Evolutionary conservation across 2,113 vertebrate species (phyloP), one percentile per base, ranked within the genome.

Genomic region (Mastomys natalensis): DNA sequence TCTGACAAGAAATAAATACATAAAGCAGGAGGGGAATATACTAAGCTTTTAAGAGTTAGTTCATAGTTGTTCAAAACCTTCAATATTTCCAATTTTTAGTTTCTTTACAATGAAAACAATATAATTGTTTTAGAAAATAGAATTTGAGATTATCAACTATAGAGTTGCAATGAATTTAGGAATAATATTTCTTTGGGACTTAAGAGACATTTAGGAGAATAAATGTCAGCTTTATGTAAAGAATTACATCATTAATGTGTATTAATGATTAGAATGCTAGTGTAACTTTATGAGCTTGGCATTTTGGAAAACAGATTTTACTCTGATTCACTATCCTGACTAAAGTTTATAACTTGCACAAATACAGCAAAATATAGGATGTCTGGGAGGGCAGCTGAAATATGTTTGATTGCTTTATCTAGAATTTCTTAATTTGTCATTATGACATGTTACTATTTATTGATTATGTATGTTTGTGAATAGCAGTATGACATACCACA

Each of bases 191-290:
- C 7, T 89, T 85, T 60, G 40, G 24, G 70, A 74, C 5, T 62
- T 87, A 0, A 87, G 60, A 16, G 62, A 13, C 11, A 0, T 16
- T 91, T 78, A n/a, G 26, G 15, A 40, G 58, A 58, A 64, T 5
- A 45, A 66, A 48, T 48, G 1, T 26, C 8, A 82, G 9, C 12
- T 66, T 29, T 40, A 13, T 40, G 11, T 37, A 45, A 66, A 40
- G 45, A 53, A 29, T 85, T 66, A 45, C 2, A 68, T 53, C 12
- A 87, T 91, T 80, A 82, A 24, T 66, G 31, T 55, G 29, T 15
- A 48, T 22, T 76, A 34, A 72, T 87, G 22, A 91, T 92, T 94
- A 77, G 51, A 94, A 95, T 66, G 82, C 7, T 31, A 73, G 43
- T 72, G 19, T 88, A 22, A 22, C 48, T 80, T 87, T 78, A 74